Evolutionary conservation across 2,888 invertebrate species (phyloP), one percentile per base, ranked within the genome.

Genomic region (Amblyjoppa proteus): DNA sequence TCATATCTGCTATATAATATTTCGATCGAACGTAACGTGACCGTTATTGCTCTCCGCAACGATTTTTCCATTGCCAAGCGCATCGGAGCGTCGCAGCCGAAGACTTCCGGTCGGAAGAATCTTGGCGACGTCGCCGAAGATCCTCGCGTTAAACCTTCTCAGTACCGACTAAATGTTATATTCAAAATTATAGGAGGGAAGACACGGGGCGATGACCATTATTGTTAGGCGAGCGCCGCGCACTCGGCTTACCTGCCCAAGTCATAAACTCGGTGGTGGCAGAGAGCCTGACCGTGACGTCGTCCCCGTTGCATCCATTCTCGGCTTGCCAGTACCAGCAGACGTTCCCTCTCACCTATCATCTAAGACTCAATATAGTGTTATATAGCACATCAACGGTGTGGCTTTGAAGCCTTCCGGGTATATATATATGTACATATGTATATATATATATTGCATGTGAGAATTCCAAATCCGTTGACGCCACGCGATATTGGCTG

Each of bases 251-350:
- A 88, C 84, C 89, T 86, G 88, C 79, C 80, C 69, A 73, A 83
- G 88, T 88, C 89, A 85, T 90, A 89, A 90, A 91, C 90, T 87
- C 77, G 84, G 85, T 87, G 85, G 83, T 76, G 76, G 70, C 84
- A 66, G 28, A 58, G 77, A 58, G 74, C 82, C 84, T 87, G 88
- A 90, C 87, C 87, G 88, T 88, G 87, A 87, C 86, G 85, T 85
- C 81, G 79, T 68, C 76, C 76, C 61, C 80, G 68, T 68, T 78
- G 76, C 76, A 68, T 80, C 84, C 76, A 84, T 84, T 81, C 76
- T 84, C 73, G 81, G 76, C 66, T 73, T 69, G 84, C 76, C 84
- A 84, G 81, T 31, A 73, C 76, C 80, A 81, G 79, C 28, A 28
- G 41, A 53, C 56, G 73, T 77, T 73, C 83, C 66, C 49, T 68